Evolutionary conservation across 2,888 invertebrate species (phyloP), one percentile per base, ranked within the genome.

Genomic region (Oithona nana): DNA sequence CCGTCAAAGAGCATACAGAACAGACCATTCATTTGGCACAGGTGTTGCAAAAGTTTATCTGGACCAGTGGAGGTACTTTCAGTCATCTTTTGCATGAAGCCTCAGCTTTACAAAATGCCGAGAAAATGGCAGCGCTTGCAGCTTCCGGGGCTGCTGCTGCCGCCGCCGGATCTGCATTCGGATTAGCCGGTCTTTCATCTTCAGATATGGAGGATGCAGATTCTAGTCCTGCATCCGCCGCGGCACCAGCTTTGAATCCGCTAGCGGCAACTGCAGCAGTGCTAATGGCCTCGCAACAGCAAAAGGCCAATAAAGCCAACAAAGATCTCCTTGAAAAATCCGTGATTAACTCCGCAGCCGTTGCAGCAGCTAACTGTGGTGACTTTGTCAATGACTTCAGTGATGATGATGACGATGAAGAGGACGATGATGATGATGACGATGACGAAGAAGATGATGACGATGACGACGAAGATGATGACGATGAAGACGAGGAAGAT

Each of bases 1-100:
- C 90, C 69, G 86, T 89, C 0, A 86, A 86, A 68, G 88, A 90
- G 68, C 93, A 93, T 70, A 92, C 88, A 0, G 93, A 93, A 74
- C 88, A 88, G 77, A 61, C 61, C 52, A 61, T 61, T 54, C 55
- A 61, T 28, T 24, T 61, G n/a, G 52, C 61, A 26, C 61, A 61
- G 29, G 61, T 61, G 1, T 74, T 93, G 65, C 87, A 87, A 67
- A 90, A 92, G 70, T 84, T 88, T 68, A 83, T 93, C 73, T 93
- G 92, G 92, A 84, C 87, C 1, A 83, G 87, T 28, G 72, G 71
- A 66, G 70, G 71, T 22, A 30, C 52, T 20, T 61, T 61, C 28
- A 59, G 26, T 20, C 49, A 59, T 49, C 28, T 49, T 4, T 22
- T 49, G 24, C 49, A 59, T 8, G 54, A 54, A 26, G 54, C 54